Percentiles rank a stretch among this genome's conserved stretches.
Conservation (phyloP, 2,888 invertebrate genomes). For the Drosophila ezoana region DNA sequence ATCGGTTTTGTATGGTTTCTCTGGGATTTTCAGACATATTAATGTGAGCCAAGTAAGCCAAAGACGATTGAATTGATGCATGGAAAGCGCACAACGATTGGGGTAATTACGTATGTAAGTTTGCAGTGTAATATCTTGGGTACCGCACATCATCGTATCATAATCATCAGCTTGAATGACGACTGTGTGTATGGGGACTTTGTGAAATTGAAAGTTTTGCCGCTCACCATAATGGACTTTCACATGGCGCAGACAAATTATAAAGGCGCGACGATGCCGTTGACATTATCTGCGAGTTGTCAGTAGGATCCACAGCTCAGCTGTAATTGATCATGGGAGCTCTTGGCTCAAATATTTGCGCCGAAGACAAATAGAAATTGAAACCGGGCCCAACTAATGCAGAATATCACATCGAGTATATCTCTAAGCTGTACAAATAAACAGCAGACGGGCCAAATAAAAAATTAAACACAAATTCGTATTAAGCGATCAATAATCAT, state of each 20-base stretch:
- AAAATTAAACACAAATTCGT: conserved; percentile 56
- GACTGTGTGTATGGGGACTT: conserved; percentile 17
- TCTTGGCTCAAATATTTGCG: conserved; percentile 49
- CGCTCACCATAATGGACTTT: conserved; percentile 60
- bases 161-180: conserved; percentile 45
- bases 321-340: conserved; percentile 62
- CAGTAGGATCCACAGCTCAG: conserved; percentile 5
- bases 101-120: conserved; percentile 12
- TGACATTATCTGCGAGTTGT: conserved; percentile 56
- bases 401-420: conserved; percentile 41
- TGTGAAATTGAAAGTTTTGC: conserved; percentile 64
- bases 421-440: conserved; percentile 59
- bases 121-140: conserved; percentile 27
- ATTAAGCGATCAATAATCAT: conserved; percentile 83
- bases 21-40: conserved; percentile 32
- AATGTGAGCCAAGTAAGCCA: conserved; percentile 25
- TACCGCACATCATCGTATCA: conserved; percentile 34
- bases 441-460: conserved; percentile 8
- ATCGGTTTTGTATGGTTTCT: conserved; percentile 3
- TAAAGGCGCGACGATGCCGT: conserved; percentile 43
- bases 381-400: conserved; percentile 36
- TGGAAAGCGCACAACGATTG: conserved; percentile 46
- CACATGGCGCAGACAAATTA: conserved; percentile 52
- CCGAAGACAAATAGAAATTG: conserved; percentile 47
- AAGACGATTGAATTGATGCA: conserved; percentile 31